Evolutionary conservation across 1,140 invertebrate species (phyloP), one percentile per base, ranked within the genome.

Genomic region (Neodiprion lecontei): DNA sequence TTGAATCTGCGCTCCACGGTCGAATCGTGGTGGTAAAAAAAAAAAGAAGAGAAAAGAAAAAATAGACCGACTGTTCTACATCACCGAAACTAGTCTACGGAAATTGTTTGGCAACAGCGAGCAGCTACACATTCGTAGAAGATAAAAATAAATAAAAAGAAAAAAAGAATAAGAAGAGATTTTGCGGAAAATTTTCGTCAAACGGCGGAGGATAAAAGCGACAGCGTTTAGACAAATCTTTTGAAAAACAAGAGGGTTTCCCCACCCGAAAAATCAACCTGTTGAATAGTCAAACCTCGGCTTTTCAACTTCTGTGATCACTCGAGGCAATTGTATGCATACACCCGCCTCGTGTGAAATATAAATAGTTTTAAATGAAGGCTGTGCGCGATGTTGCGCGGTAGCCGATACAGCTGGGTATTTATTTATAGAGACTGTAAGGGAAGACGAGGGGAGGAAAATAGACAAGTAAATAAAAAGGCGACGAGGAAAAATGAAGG

Each of bases 311-410:
- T 40, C 28, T 40, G 28, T 40, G 28, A 40, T 40, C 28, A 40
- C 28, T 3, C 28, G 28, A 40, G 28, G 5, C 2, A 40, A 40
- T 40, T 40, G 28, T 40, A n/a, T 61, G 11, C 11, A n/a, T 61
- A 61, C 11, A 61, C 11, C 0, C n/a, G 11, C 11, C 53, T n/a
- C 11, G n/a, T 61, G 53, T 61, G 4, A 61, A 61, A 61, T 61
- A 61, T 61, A 61, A 61, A 61, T 61, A 61, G 53, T 61, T 61
- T 61, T 61, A 61, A 61, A 61, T n/a, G 53, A 61, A 61, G 53
- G 53, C 53, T 61, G 53, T 8, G 53, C 8, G 53, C 1, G 28
- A 40, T 40, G 28, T 40, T 40, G 28, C 28, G 5, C n/a, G 53
- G 53, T 61, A 4, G 4, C 53, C 53, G 53, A 61, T 61, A 11